phyloP scores from a whole-genome alignment of 2,888 invertebrate genomes.

The Ctena decussata region DNA sequence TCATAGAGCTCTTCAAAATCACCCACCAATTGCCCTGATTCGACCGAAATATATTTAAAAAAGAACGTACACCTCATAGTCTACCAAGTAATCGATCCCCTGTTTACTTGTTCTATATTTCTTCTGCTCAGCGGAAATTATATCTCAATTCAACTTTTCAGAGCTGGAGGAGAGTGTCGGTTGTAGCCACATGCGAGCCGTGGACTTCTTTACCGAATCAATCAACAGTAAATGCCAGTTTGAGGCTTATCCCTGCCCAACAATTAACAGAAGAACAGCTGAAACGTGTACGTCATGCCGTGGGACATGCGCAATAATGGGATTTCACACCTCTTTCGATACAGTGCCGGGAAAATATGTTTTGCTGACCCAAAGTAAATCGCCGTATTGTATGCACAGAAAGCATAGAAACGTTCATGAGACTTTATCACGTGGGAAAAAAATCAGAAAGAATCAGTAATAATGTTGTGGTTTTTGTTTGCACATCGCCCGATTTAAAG shows the following conservation, averaged over 20 bases:
- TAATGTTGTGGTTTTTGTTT: too few relatives aligned
- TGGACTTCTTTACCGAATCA: constrained; percentile 94
- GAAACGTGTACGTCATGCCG: constrained; percentile 49
- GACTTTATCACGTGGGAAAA: too few relatives aligned
- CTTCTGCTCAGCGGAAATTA: too few relatives aligned
- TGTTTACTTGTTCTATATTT: too few relatives aligned
- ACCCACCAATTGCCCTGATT: too few relatives aligned
- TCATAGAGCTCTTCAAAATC: too few relatives aligned
- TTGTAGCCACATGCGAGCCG: constrained; percentile 95
- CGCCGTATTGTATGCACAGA: constrained; percentile 56
- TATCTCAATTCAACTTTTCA: constrained; percentile 48
- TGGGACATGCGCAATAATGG: constrained; percentile 63
- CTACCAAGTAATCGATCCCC: too few relatives aligned
- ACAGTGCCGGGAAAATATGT: constrained; percentile 26
- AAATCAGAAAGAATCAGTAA: too few relatives aligned
- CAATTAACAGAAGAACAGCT: not conserved
- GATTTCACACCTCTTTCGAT: constrained; percentile 46
- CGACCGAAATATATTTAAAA: too few relatives aligned
- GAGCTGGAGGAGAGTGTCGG: constrained; percentile 88
- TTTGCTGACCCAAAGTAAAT: constrained; percentile 18
- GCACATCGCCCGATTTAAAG: too few relatives aligned
- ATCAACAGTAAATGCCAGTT: constrained; percentile 92
- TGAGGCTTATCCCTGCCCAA: constrained; percentile 92
- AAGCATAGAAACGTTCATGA: too few relatives aligned
- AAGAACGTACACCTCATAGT: too few relatives aligned